Evolutionary conservation across 2,888 invertebrate genomes (phyloP), one percentile per base, ranked within the genome.

Genomic region (Cancer borealis): DNA sequence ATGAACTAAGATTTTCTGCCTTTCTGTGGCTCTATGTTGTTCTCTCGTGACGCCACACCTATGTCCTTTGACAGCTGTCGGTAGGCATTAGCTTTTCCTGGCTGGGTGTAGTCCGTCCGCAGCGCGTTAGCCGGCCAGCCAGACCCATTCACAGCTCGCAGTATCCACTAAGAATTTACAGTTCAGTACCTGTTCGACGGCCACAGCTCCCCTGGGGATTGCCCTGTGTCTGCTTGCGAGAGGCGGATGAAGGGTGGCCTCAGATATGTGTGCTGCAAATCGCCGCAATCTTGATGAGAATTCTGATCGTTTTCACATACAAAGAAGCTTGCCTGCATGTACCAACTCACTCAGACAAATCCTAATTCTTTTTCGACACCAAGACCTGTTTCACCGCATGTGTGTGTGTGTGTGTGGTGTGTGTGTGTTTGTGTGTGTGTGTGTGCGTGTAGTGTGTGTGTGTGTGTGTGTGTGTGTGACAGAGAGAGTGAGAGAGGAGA

Each of bases 301-400:
- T n/a, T 84, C 84, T 84, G 84, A 84, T 84, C 39, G 84, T 39
- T 84, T 84, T 84, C 84, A n/a, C 84, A 84, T 84, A 84, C 84
- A 84, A 84, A 84, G 84, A 84, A 84, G 84, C 39, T 39, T 39
- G 39, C n/a, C 39, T 84, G 30, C 84, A n/a, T 17, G 4, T 39
- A 14, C 14, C 14, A 84, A 14, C 84, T 84, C 39, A 39, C 14
- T 84, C 39, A 84, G 30, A 84, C 84, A 39, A 39, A 39, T 39
- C 39, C 12, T 84, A n/a, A 39, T 84, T 84, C 84, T 39, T 84
- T 39, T 84, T 84, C 60, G 73, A n/a, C 26, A 73, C n/a, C n/a
- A 73, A 5, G 73, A 73, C 73, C 10, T 73, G 73, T 73, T 73
- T 26, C 73, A 10, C 73, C 73, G 26, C 73, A 73, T 26, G 73